phyloP scores from a whole-genome alignment of 2,888 invertebrate species.

The Trichogramma dendrolimi region DNA sequence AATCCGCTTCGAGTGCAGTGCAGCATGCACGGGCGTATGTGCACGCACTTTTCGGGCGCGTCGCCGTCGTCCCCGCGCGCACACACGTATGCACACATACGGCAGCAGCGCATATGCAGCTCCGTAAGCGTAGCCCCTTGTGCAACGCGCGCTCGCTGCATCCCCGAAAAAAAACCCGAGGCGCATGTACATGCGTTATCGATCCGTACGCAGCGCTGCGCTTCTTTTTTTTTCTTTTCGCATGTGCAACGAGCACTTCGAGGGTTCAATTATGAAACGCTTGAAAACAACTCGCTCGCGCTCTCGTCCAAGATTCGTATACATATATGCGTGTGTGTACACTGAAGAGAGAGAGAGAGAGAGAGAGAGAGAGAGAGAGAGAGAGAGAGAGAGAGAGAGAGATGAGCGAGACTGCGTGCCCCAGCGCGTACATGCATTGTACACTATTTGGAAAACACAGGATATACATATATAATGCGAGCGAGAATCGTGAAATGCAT shows the following conservation, averaged over 20 bases:
- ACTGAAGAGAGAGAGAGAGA: slow-evolving; percentile 13
- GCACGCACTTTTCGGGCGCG: background rate
- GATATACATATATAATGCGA: no score
- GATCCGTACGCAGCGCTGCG: slow-evolving; percentile 14
- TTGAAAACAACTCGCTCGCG: slow-evolving; percentile 37
- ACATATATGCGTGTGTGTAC: background rate
- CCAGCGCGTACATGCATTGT: background rate
- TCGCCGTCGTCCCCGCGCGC: background rate
- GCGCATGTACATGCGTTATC: slow-evolving; percentile 21
- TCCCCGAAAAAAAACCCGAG: slow-evolving; percentile 21
- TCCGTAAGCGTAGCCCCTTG: background rate
- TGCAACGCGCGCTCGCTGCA: slow-evolving; percentile 13
- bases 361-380: slow-evolving; percentile 2
- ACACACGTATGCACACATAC: no score
- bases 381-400: slow-evolving; percentile 21
- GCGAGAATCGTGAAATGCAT: no score
- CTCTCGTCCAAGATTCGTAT: slow-evolving; percentile 18
- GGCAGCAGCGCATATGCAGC: slow-evolving; percentile 5
- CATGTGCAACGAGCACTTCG: slow-evolving; percentile 7
- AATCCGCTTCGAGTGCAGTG: no score
- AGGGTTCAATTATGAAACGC: slow-evolving; percentile 48
- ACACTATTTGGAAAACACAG: no score
- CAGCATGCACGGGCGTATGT: no score
- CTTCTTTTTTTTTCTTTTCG: slow-evolving; percentile 10
- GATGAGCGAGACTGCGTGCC: background rate